These are phyloP conservation scores for Rhopalosiphum padi DNA, from an alignment of 1,140 invertebrate species.

Conservation along the genomic window DNA sequence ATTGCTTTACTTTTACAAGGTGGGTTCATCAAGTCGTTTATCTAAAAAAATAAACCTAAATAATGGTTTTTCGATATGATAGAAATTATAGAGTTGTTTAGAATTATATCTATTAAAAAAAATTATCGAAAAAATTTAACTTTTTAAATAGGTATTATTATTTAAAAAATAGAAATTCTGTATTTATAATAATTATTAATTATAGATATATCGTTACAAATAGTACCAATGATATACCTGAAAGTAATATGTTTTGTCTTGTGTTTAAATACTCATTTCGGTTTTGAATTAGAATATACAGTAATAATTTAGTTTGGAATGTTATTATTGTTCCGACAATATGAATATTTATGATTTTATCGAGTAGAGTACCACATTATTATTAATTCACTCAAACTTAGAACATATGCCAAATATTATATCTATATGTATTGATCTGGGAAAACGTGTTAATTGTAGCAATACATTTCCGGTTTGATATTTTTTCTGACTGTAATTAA, in stretches of 20 bases:
- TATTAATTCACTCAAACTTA: not conserved
- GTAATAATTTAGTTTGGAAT: not conserved
- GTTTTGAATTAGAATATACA: not conserved
- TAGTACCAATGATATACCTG: not conserved
- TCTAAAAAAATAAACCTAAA: too few species aligned
- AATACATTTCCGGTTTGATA: not conserved
- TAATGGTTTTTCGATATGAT: too few species aligned
- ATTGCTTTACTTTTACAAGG: not conserved
- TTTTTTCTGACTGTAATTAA: not conserved
- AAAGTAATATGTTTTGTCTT: not conserved
- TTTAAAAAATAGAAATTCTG: not conserved
- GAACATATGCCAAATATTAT: not conserved
- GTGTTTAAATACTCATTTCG: not conserved
- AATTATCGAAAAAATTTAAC: not conserved
- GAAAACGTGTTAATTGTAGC: not conserved
- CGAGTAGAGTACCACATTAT: not conserved
- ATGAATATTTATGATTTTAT: not conserved
- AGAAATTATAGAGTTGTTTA: too few species aligned
- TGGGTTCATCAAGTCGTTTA: too few species aligned
- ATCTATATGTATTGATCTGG: not conserved
- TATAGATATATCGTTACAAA: not conserved
- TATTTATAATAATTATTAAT: not conserved
- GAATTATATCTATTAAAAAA: not conserved
- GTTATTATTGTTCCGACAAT: not conserved
- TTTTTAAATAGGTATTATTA: not conserved